A percentile compares a stretch with the other conserved stretches of the same genome.
Evolutionary conservation across 2,113 vertebrate species (phyloP).

Genomic region (Caloenas nicobarica): DNA sequence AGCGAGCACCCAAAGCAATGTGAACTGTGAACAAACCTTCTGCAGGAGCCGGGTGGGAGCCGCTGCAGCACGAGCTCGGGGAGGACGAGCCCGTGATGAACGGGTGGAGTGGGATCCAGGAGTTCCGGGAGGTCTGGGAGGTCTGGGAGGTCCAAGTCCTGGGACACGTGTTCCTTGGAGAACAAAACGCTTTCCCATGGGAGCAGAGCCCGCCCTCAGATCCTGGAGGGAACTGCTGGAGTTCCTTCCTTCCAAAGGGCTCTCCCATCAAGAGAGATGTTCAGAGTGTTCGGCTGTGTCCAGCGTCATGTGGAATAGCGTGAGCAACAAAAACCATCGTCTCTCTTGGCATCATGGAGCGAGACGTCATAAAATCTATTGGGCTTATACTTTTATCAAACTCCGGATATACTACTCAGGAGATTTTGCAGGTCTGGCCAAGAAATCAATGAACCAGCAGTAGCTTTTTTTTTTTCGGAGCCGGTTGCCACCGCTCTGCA

Average conservation of each 20-base stretch:
- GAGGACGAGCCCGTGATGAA: rapidly evolving
- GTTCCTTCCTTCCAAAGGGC: background rate
- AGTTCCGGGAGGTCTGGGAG: background rate
- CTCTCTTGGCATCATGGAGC: rapidly evolving
- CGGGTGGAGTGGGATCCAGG: background rate
- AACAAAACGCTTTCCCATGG: background rate
- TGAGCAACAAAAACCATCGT: background rate
- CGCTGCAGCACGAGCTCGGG: rapidly evolving
- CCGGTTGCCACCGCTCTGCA: background rate
- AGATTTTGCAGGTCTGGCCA: background rate
- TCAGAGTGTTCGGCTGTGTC: background rate
- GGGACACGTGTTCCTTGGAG: rapidly evolving
- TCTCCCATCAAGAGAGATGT: background rate
- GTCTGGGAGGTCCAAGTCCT: background rate
- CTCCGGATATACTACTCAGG: background rate
- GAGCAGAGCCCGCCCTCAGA: background rate
- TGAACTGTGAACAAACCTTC: background rate
- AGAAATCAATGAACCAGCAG: background rate
- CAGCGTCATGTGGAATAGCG: rapidly evolving
- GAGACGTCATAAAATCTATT: background rate
- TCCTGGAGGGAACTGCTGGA: background rate
- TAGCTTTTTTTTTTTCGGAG: background rate
- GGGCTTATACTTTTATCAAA: background rate
- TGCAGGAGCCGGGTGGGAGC: background rate
- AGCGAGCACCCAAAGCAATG: background rate